Conservation (phyloP, 2,888 invertebrate species). For the Leptogaster cylindrica region DNA sequence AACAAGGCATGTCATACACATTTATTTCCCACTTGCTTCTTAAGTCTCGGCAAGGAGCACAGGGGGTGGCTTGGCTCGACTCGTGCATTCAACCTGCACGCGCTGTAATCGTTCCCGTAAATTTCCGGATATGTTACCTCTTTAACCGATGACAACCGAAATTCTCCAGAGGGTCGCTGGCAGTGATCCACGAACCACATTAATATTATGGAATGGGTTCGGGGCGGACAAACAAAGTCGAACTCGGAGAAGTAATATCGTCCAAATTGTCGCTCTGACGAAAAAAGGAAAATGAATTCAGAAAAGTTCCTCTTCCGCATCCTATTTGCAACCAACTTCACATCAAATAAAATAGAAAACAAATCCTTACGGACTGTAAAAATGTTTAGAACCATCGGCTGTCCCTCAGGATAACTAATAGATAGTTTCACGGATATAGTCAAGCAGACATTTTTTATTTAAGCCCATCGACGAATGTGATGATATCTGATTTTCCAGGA, state of each 20-base stretch:
- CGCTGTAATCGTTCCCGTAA: neutral
- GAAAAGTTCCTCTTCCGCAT: too few species aligned
- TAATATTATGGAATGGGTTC: constrained; percentile 14
- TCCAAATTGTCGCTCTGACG: too few species aligned
- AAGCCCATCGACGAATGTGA: too few species aligned
- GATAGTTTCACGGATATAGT: too few species aligned
- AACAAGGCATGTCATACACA: constrained; percentile 24
- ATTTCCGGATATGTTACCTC: constrained; percentile 11
- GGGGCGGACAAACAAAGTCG: constrained; percentile 7
- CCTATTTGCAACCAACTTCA: too few species aligned
- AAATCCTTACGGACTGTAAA: too few species aligned
- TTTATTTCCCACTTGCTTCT: constrained; percentile 13
- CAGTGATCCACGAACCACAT: neutral
- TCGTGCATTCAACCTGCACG: constrained; percentile 3
- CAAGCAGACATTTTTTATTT: too few species aligned
- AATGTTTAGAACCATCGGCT: too few species aligned
- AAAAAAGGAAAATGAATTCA: too few species aligned
- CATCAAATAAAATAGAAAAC: too few species aligned
- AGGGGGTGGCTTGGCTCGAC: neutral
- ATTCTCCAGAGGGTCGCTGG: neutral
- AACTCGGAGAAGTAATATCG: constrained; percentile 19
- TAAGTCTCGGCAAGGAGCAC: neutral
- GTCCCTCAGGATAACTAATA: too few species aligned
- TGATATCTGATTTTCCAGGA: too few species aligned
- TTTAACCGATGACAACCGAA: constrained; percentile 9